phyloP scores from a whole-genome alignment of 2,888 invertebrate species.

The Andrena praecox region DNA sequence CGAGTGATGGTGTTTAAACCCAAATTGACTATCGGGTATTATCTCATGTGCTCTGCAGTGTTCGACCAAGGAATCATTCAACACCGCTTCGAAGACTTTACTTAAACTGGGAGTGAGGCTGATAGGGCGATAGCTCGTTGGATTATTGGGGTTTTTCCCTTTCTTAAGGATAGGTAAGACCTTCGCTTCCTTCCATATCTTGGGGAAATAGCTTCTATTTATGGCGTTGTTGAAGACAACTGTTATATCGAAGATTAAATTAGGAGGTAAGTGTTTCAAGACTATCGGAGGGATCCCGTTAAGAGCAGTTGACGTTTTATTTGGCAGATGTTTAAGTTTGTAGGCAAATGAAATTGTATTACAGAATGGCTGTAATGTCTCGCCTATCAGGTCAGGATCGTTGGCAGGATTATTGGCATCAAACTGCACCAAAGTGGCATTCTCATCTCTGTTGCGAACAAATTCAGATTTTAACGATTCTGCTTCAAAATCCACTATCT shows the following conservation, averaged over 20 bases:
- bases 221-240: neutral
- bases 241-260: neutral
- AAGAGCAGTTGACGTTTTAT: neutral
- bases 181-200: slow-evolving; percentile 50
- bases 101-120: slow-evolving; percentile 7
- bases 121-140: slow-evolving; percentile 37
- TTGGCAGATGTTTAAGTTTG: neutral
- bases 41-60: neutral
- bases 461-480: neutral
- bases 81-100: neutral
- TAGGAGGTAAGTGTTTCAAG: neutral
- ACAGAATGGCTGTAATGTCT: neutral
- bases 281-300: too few species aligned
- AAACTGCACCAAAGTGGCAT: neutral
- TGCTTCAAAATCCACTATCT: neutral
- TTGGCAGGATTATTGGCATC: neutral
- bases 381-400: neutral
- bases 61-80: neutral
- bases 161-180: slow-evolving; percentile 42
- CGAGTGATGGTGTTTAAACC: neutral
- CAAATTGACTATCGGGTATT: neutral
- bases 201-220: slow-evolving; percentile 18
- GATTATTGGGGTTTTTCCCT: neutral
- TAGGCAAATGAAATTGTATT: neutral
- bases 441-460: too few species aligned